phyloP scores from a whole-genome alignment of 2,797 vertebrate species.

The Syncerus caffer region DNA sequence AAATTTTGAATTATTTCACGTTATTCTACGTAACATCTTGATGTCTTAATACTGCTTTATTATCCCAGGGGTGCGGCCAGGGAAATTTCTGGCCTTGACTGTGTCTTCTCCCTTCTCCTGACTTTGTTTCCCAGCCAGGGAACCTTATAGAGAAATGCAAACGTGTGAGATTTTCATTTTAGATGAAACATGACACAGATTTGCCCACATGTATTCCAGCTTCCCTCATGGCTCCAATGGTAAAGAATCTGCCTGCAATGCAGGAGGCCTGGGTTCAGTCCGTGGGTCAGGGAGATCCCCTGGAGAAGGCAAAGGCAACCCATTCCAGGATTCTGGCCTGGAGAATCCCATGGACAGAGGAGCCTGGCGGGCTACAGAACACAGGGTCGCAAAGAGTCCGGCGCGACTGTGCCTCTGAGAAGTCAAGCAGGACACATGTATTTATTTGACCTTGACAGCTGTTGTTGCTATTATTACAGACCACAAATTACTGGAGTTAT shows the following conservation, averaged over 20 bases:
- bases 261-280: neutral
- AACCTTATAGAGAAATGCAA: neutral
- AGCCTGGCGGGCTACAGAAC: neutral
- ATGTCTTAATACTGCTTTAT: neutral
- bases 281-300: neutral
- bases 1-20: neutral
- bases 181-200: neutral
- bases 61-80: too few relatives aligned
- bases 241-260: neutral
- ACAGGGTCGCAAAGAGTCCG: neutral
- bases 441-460: neutral
- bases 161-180: neutral
- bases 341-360: neutral
- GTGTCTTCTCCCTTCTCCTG: accelerated
- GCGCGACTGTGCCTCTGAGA: neutral
- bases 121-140: neutral
- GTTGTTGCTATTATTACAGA: neutral
- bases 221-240: neutral
- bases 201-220: accelerated
- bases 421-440: neutral
- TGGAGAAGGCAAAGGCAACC: neutral
- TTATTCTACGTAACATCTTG: neutral
- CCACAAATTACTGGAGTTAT: accelerated
- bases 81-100: too few relatives aligned
- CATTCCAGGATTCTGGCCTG: neutral